phyloP scores from a whole-genome alignment of 2,113 vertebrate genomes.

The Larimichthys polyactis region DNA sequence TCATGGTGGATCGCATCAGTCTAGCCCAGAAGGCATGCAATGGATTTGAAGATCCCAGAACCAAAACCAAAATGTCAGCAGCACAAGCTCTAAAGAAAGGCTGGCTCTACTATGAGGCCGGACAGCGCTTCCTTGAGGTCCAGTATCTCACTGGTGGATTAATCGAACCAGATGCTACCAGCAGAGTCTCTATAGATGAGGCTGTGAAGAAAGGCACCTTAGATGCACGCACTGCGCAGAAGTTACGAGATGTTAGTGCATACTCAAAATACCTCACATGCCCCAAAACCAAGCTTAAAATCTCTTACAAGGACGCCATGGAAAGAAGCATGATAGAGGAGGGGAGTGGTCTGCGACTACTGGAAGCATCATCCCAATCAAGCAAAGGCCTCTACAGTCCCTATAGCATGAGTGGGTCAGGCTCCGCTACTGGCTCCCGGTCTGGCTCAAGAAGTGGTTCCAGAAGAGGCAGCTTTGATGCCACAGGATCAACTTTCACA shows the following conservation, averaged over 20 bases:
- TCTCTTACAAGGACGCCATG: conserved; percentile 98
- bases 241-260: conserved; percentile 91
- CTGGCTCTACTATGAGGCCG: conserved; percentile 97
- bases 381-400: conserved; percentile 98
- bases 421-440: conserved; percentile 91
- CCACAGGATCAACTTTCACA: conserved; percentile 91
- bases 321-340: conserved; percentile 98
- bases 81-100: conserved; percentile 98
- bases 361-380: conserved; percentile 95
- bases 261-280: conserved; percentile 98
- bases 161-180: conserved; percentile 89
- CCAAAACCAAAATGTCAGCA: conserved; percentile 97
- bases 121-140: conserved; percentile 96
- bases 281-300: conserved; percentile 98
- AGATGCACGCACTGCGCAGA: conserved; percentile 94
- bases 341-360: conserved; percentile 90
- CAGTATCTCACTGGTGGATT: conserved; percentile 97
- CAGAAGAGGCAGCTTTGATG: conserved; percentile 94
- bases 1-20: conserved; percentile 98
- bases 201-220: conserved; percentile 93
- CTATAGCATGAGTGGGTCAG: conserved; percentile 92
- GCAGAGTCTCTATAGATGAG: conserved; percentile 92
- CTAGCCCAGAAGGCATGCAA: conserved; percentile 96
- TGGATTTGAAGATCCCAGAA: conserved; percentile 97
- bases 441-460: conserved; percentile 92